Conservation (phyloP, 2,797 vertebrate species). For the Rhynchotus rufescens region DNA sequence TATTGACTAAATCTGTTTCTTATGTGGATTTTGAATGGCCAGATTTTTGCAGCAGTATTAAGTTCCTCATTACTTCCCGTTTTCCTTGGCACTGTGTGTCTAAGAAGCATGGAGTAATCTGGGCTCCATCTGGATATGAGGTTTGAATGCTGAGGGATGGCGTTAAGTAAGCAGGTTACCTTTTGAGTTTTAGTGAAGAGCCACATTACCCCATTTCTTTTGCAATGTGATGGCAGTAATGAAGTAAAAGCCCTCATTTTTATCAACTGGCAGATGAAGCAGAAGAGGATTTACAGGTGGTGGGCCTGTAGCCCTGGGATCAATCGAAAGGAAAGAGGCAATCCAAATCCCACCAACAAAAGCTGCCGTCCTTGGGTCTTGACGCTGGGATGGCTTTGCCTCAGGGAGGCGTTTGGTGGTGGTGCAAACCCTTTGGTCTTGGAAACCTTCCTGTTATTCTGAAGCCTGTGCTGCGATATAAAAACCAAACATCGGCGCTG, state of each 20-base stretch:
- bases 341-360: background rate
- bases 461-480: background rate
- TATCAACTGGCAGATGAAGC: background rate
- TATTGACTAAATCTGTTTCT: background rate
- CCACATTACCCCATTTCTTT: rapidly evolving
- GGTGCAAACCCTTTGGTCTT: background rate
- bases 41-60: background rate
- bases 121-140: background rate
- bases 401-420: background rate
- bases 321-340: background rate
- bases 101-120: background rate
- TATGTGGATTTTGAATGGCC: background rate
- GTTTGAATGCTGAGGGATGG: background rate
- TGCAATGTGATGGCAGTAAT: background rate
- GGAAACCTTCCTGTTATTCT: background rate
- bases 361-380: background rate
- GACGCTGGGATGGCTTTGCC: background rate
- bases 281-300: background rate
- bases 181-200: background rate
- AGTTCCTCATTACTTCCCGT: background rate
- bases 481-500: background rate
- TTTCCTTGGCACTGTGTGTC: background rate
- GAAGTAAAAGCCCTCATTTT: background rate
- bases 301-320: background rate
- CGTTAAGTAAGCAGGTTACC: background rate